Conservation (phyloP, 2,113 vertebrate species). For the Eretmochelys imbricata region DNA sequence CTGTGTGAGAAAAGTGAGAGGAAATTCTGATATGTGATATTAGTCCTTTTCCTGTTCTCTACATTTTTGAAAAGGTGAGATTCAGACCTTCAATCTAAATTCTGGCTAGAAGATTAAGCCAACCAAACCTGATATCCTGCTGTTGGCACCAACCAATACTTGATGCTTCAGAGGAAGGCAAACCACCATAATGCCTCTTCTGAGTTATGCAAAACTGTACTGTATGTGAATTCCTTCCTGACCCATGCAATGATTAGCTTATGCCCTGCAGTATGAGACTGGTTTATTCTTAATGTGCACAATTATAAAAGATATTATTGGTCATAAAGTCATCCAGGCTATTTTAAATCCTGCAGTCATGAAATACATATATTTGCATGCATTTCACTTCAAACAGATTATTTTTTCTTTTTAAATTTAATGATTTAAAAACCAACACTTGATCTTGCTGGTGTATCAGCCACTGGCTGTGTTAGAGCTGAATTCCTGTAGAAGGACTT, state of each 20-base stretch:
- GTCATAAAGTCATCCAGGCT: not conserved
- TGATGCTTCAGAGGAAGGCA: not conserved
- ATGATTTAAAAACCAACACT: fast-evolving
- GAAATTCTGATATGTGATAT: not conserved
- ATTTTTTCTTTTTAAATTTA: fast-evolving
- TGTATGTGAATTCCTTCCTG: not conserved
- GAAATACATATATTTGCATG: fast-evolving
- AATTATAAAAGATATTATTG: not conserved
- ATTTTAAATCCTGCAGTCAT: fast-evolving
- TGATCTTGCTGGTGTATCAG: not conserved
- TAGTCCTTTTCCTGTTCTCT: not conserved
- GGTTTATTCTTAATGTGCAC: not conserved
- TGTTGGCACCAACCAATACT: not conserved
- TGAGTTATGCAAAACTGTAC: not conserved
- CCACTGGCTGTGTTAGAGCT: fast-evolving
- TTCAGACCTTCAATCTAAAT: not conserved
- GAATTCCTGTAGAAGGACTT: not conserved
- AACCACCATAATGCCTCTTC: not conserved
- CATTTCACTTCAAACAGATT: not conserved
- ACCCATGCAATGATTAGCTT: not conserved
- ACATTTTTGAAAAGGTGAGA: not conserved
- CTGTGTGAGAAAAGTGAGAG: not conserved
- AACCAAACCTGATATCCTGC: not conserved
- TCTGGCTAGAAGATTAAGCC: not conserved
- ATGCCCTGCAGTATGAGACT: not conserved